Conservation (phyloP, 2,888 invertebrate species). For the Epinotia nisella region DNA sequence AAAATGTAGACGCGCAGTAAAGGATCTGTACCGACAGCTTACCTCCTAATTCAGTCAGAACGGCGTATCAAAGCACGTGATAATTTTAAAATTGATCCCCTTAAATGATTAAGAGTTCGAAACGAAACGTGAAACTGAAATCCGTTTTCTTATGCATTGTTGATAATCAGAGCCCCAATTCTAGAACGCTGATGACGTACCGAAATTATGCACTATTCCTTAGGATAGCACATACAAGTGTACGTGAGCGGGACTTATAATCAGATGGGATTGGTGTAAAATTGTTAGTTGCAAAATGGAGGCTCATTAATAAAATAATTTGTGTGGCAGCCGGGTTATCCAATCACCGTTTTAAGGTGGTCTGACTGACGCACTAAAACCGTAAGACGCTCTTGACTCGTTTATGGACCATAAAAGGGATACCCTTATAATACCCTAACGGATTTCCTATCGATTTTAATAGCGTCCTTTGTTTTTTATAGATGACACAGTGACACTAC, state of each 20-base stretch:
- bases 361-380: conserved; percentile 50
- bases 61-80: too few species aligned
- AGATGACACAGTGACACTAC: neutral
- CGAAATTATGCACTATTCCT: too few species aligned
- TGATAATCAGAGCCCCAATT: too few species aligned
- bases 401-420: conserved; percentile 63
- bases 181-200: too few species aligned
- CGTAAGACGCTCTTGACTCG: conserved; percentile 47
- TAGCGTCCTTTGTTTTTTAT: conserved; percentile 25
- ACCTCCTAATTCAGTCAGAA: too few species aligned
- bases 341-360: conserved; percentile 32
- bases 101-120: too few species aligned
- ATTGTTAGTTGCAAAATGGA: neutral
- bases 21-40: too few species aligned
- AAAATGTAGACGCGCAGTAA: too few species aligned
- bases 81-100: too few species aligned
- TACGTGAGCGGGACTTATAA: neutral
- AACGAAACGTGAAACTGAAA: too few species aligned
- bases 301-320: neutral
- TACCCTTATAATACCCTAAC: conserved; percentile 51
- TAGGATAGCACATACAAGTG: neutral
- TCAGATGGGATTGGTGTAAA: neutral
- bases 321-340: conserved; percentile 25
- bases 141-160: too few species aligned
- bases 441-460: conserved; percentile 45